phyloP scores from a whole-genome alignment of 2,888 invertebrate genomes.

The Mimumesa dahlbomi region DNA sequence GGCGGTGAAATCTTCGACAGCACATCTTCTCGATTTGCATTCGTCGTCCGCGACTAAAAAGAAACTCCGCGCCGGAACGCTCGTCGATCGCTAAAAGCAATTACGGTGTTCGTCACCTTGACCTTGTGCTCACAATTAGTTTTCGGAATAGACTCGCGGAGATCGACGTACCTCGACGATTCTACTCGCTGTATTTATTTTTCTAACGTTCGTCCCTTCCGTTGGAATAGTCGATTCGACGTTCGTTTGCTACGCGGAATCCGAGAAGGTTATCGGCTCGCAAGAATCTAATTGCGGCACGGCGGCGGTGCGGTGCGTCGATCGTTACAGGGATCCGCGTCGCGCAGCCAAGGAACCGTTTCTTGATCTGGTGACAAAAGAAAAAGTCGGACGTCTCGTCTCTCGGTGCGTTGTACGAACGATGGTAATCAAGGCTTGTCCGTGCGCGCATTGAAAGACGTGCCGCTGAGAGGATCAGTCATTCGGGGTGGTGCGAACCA shows the following conservation, averaged over 20 bases:
- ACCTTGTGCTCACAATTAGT: neutral
- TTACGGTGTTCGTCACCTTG: no score
- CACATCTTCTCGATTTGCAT: slow-evolving; percentile 50
- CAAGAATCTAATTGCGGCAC: slow-evolving; percentile 12
- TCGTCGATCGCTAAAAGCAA: no score
- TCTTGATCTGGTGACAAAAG: slow-evolving; percentile 42
- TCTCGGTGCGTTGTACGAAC: slow-evolving; percentile 57
- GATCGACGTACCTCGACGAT: neutral
- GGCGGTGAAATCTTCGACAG: slow-evolving; percentile 32
- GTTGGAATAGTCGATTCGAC: no score
- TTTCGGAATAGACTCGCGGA: neutral
- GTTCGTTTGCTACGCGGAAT: no score
- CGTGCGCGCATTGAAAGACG: slow-evolving; percentile 71
- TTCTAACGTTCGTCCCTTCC: no score
- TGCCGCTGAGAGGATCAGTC: slow-evolving; percentile 76
- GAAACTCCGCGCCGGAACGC: no score
- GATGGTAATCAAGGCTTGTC: slow-evolving; percentile 72
- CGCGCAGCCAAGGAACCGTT: slow-evolving; percentile 8
- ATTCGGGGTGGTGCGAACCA: slow-evolving; percentile 64
- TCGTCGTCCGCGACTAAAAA: no score
- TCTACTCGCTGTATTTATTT: no score
- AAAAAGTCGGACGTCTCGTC: slow-evolving; percentile 27
- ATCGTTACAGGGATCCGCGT: slow-evolving; percentile 28
- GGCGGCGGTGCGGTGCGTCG: slow-evolving; percentile 6
- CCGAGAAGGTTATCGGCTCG: no score